phyloP scores from a whole-genome alignment of 2,888 invertebrate genomes.

The Muschampia plurimacula region DNA sequence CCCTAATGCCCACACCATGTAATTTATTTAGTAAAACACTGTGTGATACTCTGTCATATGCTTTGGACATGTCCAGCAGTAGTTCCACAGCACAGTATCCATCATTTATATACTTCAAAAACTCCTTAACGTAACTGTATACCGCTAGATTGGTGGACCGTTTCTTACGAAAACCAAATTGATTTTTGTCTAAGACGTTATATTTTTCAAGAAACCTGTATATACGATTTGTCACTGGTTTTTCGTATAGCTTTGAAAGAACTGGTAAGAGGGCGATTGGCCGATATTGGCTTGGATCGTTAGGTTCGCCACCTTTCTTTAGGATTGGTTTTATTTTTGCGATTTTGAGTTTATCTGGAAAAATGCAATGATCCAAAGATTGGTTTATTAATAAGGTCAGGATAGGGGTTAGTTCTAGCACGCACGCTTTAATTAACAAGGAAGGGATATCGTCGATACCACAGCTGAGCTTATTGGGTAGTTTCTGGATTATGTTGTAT shows the following conservation, averaged over 20 bases:
- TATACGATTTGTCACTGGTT: conserved; percentile 29
- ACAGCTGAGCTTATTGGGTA: conserved; percentile 13
- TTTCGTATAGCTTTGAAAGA: conserved; percentile 39
- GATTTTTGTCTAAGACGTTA: conserved; percentile 29
- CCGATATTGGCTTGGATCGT: conserved; percentile 12
- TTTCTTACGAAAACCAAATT: conserved; percentile 37
- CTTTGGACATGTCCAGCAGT: conserved; percentile 45
- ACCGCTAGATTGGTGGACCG: conserved; percentile 39
- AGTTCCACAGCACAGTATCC: conserved; percentile 14
- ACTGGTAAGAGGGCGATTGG: conserved; percentile 24
- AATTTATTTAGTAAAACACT: conserved; percentile 40
- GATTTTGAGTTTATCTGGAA: too few species aligned
- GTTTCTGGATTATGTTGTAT: neutral
- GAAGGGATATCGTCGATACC: conserved; percentile 25
- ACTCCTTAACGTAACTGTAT: conserved; percentile 35
- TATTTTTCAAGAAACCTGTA: conserved; percentile 36
- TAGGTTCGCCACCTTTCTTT: neutral
- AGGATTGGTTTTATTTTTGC: too few species aligned
- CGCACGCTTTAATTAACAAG: conserved; percentile 34
- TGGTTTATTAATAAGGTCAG: conserved; percentile 37
- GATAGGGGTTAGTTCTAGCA: conserved; percentile 16
- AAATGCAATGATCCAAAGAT: conserved; percentile 20
- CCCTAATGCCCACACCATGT: conserved; percentile 41
- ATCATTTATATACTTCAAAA: conserved; percentile 40
- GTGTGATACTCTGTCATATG: conserved; percentile 42